Evolutionary conservation across 2,113 vertebrate species (phyloP), one percentile per base, ranked within the genome.

Genomic region (Ctenomys sociabilis): DNA sequence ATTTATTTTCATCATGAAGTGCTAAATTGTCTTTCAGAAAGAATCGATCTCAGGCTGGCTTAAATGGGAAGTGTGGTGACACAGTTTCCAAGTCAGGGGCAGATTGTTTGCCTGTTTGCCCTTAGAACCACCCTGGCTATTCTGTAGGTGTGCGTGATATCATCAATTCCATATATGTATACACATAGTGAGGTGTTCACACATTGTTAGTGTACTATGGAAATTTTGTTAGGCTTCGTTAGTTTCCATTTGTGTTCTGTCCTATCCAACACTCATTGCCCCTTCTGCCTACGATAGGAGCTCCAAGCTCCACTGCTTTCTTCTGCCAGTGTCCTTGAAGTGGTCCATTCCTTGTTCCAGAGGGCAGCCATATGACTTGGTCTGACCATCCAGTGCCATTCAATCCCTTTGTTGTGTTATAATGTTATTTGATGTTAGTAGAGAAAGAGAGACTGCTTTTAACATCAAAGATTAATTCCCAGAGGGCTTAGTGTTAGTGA

Each of bases 1-100:
- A 96, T 87, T 96, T 91, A 86, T 93, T 96, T 77, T 16, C 28
- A 82, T 43, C 8, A 66, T 35, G 57, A 40, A 93, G 35, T 83
- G 84, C 19, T 73, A 93, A 24, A 54, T 94, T 63, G 82, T n/a
- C 37, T 57, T 59, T 35, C 9, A 64, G 40, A 87, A 35, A 91
- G 86, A 93, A 85, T 61, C 28, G 21, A 70, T 78, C 45, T 66
- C 68, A 85, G 1, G 13, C 7, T 86, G 32, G 10, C 61, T 91
- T 19, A 91, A 82, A 57, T 63, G 57, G 68, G 87, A 90, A 88
- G 63, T 32, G 43, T 73, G 35, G 4, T 70, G 37, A 7, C 22
- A 37, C 40, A 30, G 61, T 89, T 84, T 96, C 52, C 28, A 92
- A 85, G 90, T 66, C 54, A 52, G 45, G 37, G 16, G 54, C 40